Base-by-base conservation (phyloP, 2,888 invertebrate genomes). In the Drosophila mayaguana region DNA sequence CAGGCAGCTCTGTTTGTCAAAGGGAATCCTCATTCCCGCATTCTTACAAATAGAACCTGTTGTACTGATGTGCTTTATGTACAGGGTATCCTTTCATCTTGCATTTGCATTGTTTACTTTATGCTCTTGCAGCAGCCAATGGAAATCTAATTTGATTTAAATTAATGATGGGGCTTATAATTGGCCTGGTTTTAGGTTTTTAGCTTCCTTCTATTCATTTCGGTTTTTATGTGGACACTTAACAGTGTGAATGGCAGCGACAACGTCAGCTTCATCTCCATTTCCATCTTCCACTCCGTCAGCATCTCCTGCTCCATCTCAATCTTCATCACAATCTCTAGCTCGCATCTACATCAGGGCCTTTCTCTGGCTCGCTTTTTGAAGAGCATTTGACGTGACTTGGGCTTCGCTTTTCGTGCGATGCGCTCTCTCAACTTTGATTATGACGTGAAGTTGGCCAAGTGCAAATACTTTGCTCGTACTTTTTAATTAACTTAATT, bases 381-480 rank as follows among this genome's bases (percentile, higher is more conserved):
- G 83, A 87, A 84, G 81, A 87, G 84, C 84, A 84, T 84, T 87
- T 84, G 87, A 84, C 84, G 83, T 84, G 83, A 86, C 83, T 83
- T 79, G 77, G 84, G 81, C 81, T 84, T 86, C 84, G 67, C 63
- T 67, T 55, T 61, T 46, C 67, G 38, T 72, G 68, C 63, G 64
- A 72, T 77, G 77, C 73, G 85, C 83, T 83, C 32, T 34, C 34
- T 83, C 78, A 86, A 76, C 87, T 84, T 84, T 87, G 87, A 87
- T 87, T 87, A 82, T 84, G 87, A 84, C 87, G 75, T 87, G 87
- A 84, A 84, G 84, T 84, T 84, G 87, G 87, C 84, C 84, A 84
- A 84, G 84, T 84, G 84, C 87, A 84, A 84, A 84, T 84, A 87
- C 84, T 84, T 84, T 84, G 84, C 84, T 84, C 80, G 87, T 84